Percentiles rank a stretch among this genome's conserved stretches.
These are phyloP conservation scores for Neoascia interrupta DNA, from an alignment of 2,888 invertebrate species.

Conservation along the genomic window DNA sequence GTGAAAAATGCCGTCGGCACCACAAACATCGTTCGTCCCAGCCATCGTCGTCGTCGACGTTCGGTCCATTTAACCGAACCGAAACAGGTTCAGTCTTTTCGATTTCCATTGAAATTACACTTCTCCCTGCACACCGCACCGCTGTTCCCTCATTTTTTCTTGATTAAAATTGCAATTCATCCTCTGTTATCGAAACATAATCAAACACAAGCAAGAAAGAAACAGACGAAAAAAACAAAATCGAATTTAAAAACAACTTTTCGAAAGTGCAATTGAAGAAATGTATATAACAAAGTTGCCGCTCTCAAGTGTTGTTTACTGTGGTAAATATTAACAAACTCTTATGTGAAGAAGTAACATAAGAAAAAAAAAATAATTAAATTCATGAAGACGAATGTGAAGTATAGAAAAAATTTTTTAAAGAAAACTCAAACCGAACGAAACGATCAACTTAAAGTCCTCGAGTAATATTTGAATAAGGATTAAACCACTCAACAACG, in stretches of 20 bases:
- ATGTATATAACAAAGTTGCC: constrained; percentile 61
- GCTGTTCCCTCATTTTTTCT: neutral
- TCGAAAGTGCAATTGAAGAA: constrained; percentile 61
- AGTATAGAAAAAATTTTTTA: constrained; percentile 39
- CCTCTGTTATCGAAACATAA: constrained; percentile 53
- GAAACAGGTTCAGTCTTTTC: constrained; percentile 22
- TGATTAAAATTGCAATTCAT: constrained; percentile 60
- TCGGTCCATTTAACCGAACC: neutral
- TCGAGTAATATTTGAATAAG: constrained; percentile 66
- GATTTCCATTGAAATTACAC: constrained; percentile 45
- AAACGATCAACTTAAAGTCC: constrained; percentile 63
- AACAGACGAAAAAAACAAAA: constrained; percentile 9
- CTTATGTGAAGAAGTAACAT: constrained; percentile 48
- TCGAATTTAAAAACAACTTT: too few species aligned
- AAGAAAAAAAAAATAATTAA: constrained; percentile 38
- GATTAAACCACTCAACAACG: constrained; percentile 66
- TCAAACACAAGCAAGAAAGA: constrained; percentile 41
- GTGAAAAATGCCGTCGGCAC: constrained; percentile 48
- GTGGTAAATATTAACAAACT: constrained; percentile 68
- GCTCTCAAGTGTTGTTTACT: constrained; percentile 65
- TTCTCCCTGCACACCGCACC: constrained; percentile 6
- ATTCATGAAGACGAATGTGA: constrained; percentile 52
- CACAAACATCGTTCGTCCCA: neutral
- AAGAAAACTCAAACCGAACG: constrained; percentile 1
- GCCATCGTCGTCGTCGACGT: neutral